Conservation (phyloP, 2,797 vertebrate genomes). For the Orestias chungarensis region DNA sequence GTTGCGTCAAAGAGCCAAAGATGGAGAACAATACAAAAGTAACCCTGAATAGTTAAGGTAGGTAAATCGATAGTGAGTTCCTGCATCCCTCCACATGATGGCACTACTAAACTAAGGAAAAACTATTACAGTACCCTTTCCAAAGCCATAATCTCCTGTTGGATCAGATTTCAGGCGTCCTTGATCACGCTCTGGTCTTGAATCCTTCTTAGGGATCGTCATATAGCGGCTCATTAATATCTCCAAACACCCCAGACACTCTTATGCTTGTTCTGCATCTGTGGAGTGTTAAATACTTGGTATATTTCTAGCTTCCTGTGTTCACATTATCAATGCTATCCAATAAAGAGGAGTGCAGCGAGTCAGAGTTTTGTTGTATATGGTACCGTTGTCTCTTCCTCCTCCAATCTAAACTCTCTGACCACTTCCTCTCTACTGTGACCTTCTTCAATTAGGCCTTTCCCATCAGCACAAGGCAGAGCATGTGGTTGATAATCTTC, state of each 20-base stretch:
- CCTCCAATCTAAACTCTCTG: slow-evolving; percentile 3
- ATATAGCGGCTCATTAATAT: slow-evolving; percentile 55
- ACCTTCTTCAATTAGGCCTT: slow-evolving; percentile 45
- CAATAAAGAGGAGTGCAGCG: slow-evolving; percentile 33
- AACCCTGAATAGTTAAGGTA: not conserved
- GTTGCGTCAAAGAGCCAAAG: not conserved
- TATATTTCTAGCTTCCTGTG: not conserved
- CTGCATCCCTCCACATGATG: slow-evolving; percentile 59
- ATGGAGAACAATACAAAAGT: too few relatives aligned
- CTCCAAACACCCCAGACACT: slow-evolving; percentile 34
- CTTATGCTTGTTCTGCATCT: slow-evolving; percentile 8
- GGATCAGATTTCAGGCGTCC: slow-evolving; percentile 29
- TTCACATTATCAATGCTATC: not conserved
- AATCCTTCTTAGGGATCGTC: slow-evolving; percentile 57
- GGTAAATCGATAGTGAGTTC: not conserved
- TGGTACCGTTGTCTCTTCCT: not conserved
- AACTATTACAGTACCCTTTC: slow-evolving; percentile 13
- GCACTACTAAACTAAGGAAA: slow-evolving; percentile 35
- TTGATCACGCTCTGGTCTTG: slow-evolving; percentile 42
- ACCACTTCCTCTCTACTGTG: slow-evolving; percentile 36
- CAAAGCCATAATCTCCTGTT: slow-evolving; percentile 41
- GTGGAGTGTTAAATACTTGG: not conserved
- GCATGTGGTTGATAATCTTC: slow-evolving; percentile 78
- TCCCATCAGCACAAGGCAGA: slow-evolving; percentile 65
- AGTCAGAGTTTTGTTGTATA: slow-evolving; percentile 10